Evolutionary conservation across 2,113 vertebrate species (phyloP).

Genomic region (Condylura cristata): DNA sequence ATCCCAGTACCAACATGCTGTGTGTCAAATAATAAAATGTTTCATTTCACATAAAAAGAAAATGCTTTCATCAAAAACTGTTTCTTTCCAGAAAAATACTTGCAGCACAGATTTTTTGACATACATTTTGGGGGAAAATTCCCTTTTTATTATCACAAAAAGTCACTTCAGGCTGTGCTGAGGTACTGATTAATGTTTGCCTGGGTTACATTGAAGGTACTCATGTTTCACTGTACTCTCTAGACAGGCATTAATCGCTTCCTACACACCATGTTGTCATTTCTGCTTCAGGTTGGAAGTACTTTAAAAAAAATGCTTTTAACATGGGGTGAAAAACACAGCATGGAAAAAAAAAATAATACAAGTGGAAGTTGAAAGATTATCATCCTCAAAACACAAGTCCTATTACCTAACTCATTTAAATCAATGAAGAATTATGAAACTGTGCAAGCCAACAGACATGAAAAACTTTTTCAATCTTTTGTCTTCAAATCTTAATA

Average conservation of each 20-base stretch:
- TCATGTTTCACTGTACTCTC: slow-evolving; percentile 55
- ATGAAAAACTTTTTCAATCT: background rate
- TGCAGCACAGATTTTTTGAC: slow-evolving; percentile 62
- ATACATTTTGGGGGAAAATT: slow-evolving; percentile 54
- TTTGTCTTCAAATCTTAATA: background rate
- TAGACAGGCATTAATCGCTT: slow-evolving; percentile 49
- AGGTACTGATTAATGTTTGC: slow-evolving; percentile 61
- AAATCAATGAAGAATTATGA: background rate
- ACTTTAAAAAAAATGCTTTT: background rate
- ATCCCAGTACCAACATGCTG: slow-evolving; percentile 43
- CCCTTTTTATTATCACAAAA: slow-evolving; percentile 71
- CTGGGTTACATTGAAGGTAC: slow-evolving; percentile 35
- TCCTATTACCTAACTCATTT: slow-evolving; percentile 6
- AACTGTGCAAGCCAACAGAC: background rate
- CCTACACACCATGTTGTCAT: slow-evolving; percentile 24
- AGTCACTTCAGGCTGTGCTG: slow-evolving; percentile 59
- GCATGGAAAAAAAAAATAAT: background rate
- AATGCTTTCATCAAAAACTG: slow-evolving; percentile 68
- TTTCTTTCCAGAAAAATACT: slow-evolving; percentile 67
- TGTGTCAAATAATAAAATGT: slow-evolving; percentile 72
- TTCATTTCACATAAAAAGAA: slow-evolving; percentile 70
- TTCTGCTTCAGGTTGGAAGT: slow-evolving; percentile 56
- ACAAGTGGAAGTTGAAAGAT: background rate
- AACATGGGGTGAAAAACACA: background rate
- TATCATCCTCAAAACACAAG: background rate